Conservation (phyloP, 2,113 vertebrate species). For the Zosterops lateralis region DNA sequence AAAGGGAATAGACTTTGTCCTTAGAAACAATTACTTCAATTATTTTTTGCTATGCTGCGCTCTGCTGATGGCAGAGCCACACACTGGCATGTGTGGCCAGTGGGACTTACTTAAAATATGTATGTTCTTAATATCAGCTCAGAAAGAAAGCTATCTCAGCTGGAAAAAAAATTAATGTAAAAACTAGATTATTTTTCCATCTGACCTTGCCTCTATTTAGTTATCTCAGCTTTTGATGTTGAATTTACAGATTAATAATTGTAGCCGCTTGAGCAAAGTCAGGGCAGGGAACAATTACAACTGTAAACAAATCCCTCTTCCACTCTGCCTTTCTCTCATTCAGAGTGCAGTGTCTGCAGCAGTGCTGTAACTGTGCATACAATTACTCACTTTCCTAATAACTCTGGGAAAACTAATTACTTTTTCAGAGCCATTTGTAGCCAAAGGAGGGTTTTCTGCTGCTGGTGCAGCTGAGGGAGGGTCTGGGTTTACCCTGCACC, state of each 20-base stretch:
- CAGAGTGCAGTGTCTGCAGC: rapidly evolving
- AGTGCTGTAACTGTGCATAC: background rate
- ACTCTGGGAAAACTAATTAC: background rate
- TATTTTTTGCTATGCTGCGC: background rate
- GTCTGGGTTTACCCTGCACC: background rate
- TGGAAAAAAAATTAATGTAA: background rate
- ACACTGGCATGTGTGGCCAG: background rate
- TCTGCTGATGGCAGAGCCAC: background rate
- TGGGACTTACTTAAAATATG: conserved; percentile 5
- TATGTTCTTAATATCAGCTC: background rate
- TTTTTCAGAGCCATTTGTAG: background rate
- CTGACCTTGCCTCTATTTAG: conserved; percentile 3
- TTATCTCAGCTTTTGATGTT: conserved; percentile 24
- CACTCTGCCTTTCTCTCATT: background rate
- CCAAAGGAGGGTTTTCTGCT: background rate
- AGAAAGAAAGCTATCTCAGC: background rate
- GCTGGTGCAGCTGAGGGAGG: background rate
- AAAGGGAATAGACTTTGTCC: background rate
- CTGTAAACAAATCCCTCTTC: background rate
- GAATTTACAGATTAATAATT: conserved; percentile 18
- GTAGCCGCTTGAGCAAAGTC: background rate
- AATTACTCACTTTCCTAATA: background rate
- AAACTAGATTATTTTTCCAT: conserved; percentile 3
- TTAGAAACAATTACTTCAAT: conserved; percentile 39
- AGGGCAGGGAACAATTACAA: background rate